phyloP scores from a whole-genome alignment of 2,888 invertebrate species.

The Byasa hedistus region DNA sequence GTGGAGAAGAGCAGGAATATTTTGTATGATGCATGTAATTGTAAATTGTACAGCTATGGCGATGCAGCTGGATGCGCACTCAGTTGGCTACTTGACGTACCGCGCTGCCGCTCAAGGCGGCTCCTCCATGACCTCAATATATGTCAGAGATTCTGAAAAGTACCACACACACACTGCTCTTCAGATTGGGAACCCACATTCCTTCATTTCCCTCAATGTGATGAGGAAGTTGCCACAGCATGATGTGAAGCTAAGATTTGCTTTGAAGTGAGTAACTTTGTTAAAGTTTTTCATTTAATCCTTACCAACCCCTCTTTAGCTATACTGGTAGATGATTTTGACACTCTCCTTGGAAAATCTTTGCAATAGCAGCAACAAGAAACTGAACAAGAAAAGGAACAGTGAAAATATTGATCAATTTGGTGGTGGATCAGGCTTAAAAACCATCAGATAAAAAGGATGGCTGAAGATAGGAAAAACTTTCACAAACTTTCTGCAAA shows the following conservation, averaged over 20 bases:
- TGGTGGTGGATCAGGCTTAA: too few species aligned
- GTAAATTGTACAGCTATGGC: conserved; percentile 83
- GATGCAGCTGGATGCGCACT: conserved; percentile 91
- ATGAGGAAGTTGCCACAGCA: conserved; percentile 89
- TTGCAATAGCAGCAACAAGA: too few species aligned
- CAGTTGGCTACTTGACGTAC: conserved; percentile 93
- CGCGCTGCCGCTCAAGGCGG: conserved; percentile 82
- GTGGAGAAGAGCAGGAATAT: neutral
- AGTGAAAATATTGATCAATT: too few species aligned
- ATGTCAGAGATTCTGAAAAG: conserved; percentile 88
- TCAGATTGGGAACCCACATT: conserved; percentile 90
- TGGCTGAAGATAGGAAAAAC: too few species aligned
- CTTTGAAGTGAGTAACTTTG: conserved; percentile 84
- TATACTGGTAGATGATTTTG: too few species aligned
- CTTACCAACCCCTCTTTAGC: too few species aligned
- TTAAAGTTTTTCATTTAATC: neutral
- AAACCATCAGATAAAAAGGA: too few species aligned
- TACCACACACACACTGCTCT: conserved; percentile 85
- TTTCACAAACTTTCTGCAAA: too few species aligned
- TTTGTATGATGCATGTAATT: neutral
- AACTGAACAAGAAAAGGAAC: too few species aligned
- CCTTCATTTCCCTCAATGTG: conserved; percentile 86
- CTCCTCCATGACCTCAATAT: conserved; percentile 89
- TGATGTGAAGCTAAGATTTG: conserved; percentile 87
- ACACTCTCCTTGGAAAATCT: too few species aligned